Conservation (phyloP, 2,888 invertebrate genomes). For the Sycophila texana region DNA sequence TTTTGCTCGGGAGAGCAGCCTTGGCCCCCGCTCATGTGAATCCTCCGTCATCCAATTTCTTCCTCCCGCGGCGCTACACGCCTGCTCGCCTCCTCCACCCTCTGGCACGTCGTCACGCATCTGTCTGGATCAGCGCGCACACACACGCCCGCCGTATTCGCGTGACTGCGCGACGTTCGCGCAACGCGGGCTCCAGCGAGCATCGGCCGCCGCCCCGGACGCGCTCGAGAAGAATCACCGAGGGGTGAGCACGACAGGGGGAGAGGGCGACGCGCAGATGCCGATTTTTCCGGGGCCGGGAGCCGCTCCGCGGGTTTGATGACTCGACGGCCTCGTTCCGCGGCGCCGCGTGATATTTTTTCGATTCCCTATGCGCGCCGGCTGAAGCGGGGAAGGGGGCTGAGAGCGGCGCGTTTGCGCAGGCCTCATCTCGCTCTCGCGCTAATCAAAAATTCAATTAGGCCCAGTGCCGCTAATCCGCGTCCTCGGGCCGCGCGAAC, state of each 20-base stretch:
- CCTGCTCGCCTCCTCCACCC: not conserved
- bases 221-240: not conserved
- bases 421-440: not conserved
- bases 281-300: not conserved
- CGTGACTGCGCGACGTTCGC: conserved; percentile 22
- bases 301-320: not conserved
- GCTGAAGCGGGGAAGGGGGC: not conserved
- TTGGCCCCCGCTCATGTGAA: conserved; percentile 4
- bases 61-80: conserved; percentile 2
- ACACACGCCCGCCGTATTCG: not conserved
- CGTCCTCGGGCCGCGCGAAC: not conserved
- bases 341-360: not conserved
- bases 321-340: not conserved
- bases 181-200: not conserved
- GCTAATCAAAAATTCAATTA: conserved; percentile 48
- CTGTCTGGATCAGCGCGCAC: not conserved
- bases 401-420: not conserved
- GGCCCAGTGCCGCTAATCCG: conserved; percentile 22
- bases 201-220: not conserved
- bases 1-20: not conserved
- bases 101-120: not conserved
- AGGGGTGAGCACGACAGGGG: not conserved
- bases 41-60: conserved; percentile 30
- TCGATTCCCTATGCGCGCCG: not conserved
- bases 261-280: not conserved